Evolutionary conservation across 2,888 invertebrate genomes (phyloP), one percentile per base, ranked within the genome.

Genomic region (Plagodis pulveraria): DNA sequence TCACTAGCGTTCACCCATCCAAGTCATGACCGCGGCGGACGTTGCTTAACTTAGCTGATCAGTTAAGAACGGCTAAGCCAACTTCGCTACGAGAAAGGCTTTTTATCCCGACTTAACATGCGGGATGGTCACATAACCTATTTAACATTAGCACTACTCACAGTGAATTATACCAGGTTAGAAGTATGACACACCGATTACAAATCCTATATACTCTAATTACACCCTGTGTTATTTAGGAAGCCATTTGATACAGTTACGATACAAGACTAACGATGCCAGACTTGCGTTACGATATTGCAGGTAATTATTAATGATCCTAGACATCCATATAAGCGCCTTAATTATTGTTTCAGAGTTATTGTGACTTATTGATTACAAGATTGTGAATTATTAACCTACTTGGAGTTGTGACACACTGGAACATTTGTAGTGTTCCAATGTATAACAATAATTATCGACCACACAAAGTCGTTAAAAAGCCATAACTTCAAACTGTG

Each of bases 301-400:
- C n/a, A 55, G 69, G 61, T 70, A 72, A 69, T 76, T 67, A 77
- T 75, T 74, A 72, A 77, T 73, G 74, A 72, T 71, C 11, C 50
- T 34, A 66, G 67, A 69, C 69, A 73, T 71, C 69, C 60, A 63
- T 74, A 63, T n/a, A n/a, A 42, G 46, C 56, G 36, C 62, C 56
- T 60, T 73, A 73, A 76, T 73, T 72, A 66, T 67, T 69, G 57
- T 72, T 57, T 64, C 58, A 41, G 65, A 60, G 38, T 62, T 47
- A 73, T 67, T 65, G 66, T 69, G 67, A 74, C 67, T 72, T 78
- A 76, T 74, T 67, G 73, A 67, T 76, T 69, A 59, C 57, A 56
- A 57, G 68, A 62, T 67, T 53, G 69, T 70, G 69, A 69, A 72
- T 67, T 63, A 67, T 67, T 72, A 67, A 68, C 66, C 67, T 72